phyloP scores from a whole-genome alignment of 2,888 invertebrate species.

The Lamellibrachia columna region DNA sequence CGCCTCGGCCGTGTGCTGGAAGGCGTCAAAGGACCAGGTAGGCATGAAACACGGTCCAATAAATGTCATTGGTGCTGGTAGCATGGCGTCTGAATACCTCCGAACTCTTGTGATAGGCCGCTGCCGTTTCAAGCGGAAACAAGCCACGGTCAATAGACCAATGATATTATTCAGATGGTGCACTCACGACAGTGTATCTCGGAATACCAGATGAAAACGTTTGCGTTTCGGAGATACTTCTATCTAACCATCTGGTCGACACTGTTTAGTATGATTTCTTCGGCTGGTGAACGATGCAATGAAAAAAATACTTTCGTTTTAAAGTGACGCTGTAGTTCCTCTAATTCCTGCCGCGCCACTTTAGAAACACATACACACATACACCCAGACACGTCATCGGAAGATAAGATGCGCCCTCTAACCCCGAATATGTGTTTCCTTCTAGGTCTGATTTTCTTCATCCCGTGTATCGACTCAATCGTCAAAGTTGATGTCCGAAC shows the following conservation, averaged over 20 bases:
- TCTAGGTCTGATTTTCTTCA: constrained; percentile 47
- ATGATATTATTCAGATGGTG: too few species aligned
- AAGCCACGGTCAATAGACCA: neutral
- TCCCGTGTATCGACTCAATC: constrained; percentile 49
- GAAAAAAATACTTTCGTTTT: too few species aligned
- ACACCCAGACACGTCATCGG: neutral
- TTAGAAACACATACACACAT: neutral
- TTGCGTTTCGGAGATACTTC: too few species aligned
- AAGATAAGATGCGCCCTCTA: neutral
- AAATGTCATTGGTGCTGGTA: neutral
- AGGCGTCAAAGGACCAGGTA: constrained; percentile 53
- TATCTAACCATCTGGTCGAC: too few species aligned
- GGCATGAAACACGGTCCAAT: constrained; percentile 19
- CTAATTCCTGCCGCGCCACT: neutral
- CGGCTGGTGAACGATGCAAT: too few species aligned
- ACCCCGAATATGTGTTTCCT: neutral
- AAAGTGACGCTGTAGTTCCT: too few species aligned
- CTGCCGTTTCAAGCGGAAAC: neutral
- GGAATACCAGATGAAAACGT: too few species aligned
- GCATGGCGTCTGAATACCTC: neutral
- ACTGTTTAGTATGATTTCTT: too few species aligned
- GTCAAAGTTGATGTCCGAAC: constrained; percentile 51
- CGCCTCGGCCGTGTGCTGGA: constrained; percentile 53
- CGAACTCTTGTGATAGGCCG: neutral
- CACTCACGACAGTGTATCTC: too few species aligned